Conservation (phyloP, 2,113 vertebrate species). For the Microcebus jonahi region DNA sequence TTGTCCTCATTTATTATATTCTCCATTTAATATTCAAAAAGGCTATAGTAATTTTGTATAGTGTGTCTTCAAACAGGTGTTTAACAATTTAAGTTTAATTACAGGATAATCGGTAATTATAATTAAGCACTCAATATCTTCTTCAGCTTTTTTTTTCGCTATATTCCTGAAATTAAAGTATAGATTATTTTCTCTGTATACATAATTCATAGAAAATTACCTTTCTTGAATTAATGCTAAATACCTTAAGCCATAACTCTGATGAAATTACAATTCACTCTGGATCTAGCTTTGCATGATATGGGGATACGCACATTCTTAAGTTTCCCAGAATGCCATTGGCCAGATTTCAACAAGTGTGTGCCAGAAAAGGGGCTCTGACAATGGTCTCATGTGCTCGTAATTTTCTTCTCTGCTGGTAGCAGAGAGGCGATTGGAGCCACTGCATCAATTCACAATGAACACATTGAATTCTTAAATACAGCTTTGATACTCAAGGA, state of each 20-base stretch:
- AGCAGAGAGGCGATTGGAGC: slow-evolving; percentile 34
- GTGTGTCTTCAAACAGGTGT: slow-evolving; percentile 27
- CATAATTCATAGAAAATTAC: neutral
- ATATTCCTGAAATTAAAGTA: neutral
- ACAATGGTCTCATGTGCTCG: slow-evolving; percentile 33
- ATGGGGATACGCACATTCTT: neutral
- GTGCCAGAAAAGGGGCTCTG: slow-evolving; percentile 18
- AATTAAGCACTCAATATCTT: slow-evolving; percentile 11
- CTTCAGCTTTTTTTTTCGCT: neutral
- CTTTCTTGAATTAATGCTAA: neutral
- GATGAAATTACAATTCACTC: slow-evolving; percentile 15
- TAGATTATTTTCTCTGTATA: neutral
- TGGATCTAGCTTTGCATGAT: slow-evolving; percentile 14
- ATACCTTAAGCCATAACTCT: slow-evolving; percentile 24
- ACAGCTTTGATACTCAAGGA: neutral
- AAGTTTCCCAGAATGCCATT: slow-evolving; percentile 25
- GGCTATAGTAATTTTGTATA: neutral
- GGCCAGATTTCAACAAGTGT: neutral
- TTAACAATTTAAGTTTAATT: slow-evolving; percentile 59
- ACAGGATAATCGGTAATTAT: slow-evolving; percentile 36
- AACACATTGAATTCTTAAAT: slow-evolving; percentile 58
- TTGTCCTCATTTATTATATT: slow-evolving; percentile 19
- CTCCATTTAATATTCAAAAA: slow-evolving; percentile 26
- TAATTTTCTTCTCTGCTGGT: slow-evolving; percentile 66
- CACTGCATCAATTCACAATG: slow-evolving; percentile 37